phyloP scores from a whole-genome alignment of 2,888 invertebrate genomes.

The Xanthorhoe spadicearia region DNA sequence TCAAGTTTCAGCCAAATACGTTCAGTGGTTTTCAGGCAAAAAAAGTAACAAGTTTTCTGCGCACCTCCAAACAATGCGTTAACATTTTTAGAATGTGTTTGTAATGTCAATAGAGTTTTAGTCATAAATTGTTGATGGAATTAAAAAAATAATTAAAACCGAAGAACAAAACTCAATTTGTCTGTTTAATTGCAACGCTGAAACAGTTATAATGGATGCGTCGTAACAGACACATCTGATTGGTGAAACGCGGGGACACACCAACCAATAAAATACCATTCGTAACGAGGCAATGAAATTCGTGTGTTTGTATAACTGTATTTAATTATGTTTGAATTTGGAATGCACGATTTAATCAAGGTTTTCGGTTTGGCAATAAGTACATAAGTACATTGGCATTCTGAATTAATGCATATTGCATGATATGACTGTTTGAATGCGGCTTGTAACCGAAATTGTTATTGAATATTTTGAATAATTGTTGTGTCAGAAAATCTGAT shows the following conservation, averaged over 20 bases:
- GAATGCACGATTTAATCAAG: slow-evolving; percentile 54
- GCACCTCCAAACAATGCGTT: too few relatives aligned
- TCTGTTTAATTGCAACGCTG: slow-evolving; percentile 11
- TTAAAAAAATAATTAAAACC: slow-evolving; percentile 2
- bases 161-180: slow-evolving; percentile 14
- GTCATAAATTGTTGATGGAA: neutral
- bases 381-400: slow-evolving; percentile 47
- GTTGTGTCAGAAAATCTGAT: slow-evolving; percentile 24
- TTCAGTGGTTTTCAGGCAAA: too few relatives aligned
- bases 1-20: too few relatives aligned
- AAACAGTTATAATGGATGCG: slow-evolving; percentile 11
- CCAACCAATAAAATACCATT: slow-evolving; percentile 18
- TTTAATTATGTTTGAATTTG: slow-evolving; percentile 54
- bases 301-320: slow-evolving; percentile 39
- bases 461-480: slow-evolving; percentile 51
- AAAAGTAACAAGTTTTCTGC: too few relatives aligned
- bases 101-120: too few relatives aligned
- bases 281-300: slow-evolving; percentile 31
- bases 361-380: slow-evolving; percentile 50
- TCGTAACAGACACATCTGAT: slow-evolving; percentile 16
- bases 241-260: slow-evolving; percentile 5
- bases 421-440: slow-evolving; percentile 13
- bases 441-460: slow-evolving; percentile 47
- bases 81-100: too few relatives aligned
- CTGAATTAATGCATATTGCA: slow-evolving; percentile 50